A percentile compares a stretch with the other conserved stretches of the same genome.
Conservation (phyloP, 1,140 invertebrate species). For the Drosophila tropicalis region DNA sequence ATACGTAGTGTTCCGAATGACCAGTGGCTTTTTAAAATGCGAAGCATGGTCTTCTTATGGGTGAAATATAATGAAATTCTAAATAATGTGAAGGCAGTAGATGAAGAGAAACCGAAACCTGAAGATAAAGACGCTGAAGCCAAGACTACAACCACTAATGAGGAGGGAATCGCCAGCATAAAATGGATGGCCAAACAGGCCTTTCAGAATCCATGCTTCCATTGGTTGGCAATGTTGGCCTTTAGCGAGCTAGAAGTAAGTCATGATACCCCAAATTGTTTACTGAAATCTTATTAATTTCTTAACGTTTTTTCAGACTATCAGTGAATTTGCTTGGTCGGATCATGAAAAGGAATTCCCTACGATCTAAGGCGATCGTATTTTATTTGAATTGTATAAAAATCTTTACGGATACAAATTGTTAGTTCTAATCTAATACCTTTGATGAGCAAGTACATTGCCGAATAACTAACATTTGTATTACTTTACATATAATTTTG, state of each 20-base stretch:
- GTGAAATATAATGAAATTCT: constrained; percentile 51
- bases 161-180: not conserved
- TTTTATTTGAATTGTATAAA: not conserved
- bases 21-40: constrained; percentile 64
- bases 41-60: constrained; percentile 68
- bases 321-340: constrained; percentile 64
- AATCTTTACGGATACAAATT: not conserved
- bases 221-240: constrained; percentile 71
- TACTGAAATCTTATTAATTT: not conserved
- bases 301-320: constrained; percentile 36
- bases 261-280: not conserved
- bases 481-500: not conserved
- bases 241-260: constrained; percentile 58
- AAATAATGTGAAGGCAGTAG: constrained; percentile 23
- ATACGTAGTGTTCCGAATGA: constrained; percentile 61
- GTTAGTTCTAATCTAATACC: constrained; percentile 6
- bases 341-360: constrained; percentile 9
- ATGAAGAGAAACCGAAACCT: not conserved
- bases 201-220: constrained; percentile 61
- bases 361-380: not conserved
- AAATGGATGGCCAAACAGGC: constrained; percentile 44
- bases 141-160: not conserved
- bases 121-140: constrained; percentile 19
- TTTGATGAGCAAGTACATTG: constrained; percentile 3
- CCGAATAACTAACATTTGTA: not conserved